These are phyloP conservation scores for Microtus pennsylvanicus DNA, from an alignment of 2,113 vertebrate species.

Conservation along the genomic window DNA sequence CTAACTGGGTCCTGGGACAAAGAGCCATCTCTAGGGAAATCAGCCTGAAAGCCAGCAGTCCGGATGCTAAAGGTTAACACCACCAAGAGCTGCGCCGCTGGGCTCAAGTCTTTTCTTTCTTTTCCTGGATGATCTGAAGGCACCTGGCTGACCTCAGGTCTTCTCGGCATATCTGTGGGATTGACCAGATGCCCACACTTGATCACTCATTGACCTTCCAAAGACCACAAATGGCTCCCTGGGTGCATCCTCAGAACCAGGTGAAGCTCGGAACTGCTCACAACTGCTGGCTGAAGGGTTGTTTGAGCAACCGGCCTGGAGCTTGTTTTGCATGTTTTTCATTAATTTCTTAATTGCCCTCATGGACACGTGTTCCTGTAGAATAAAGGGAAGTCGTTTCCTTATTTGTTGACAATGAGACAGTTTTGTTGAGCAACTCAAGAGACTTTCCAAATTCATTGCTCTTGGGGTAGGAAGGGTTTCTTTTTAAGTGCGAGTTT, in stretches of 20 bases:
- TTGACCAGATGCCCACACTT: neutral
- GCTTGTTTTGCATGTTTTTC: neutral
- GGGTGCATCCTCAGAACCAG: rapidly evolving
- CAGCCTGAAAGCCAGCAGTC: neutral
- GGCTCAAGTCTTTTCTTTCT: neutral
- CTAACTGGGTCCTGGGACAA: neutral
- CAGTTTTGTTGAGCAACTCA: neutral
- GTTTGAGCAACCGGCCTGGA: neutral
- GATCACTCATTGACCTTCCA: neutral
- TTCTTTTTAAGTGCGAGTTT: slow-evolving; percentile 36
- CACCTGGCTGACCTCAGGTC: neutral
- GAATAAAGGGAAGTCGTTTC: slow-evolving; percentile 16
- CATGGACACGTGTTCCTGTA: neutral
- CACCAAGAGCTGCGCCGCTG: neutral
- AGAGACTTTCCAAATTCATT: slow-evolving; percentile 32
- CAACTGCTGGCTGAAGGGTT: too few relatives aligned
- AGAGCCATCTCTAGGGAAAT: neutral
- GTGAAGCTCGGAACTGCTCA: neutral
- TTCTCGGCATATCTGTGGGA: neutral
- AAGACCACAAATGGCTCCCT: neutral
- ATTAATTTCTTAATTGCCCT: slow-evolving; percentile 57
- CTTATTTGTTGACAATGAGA: slow-evolving; percentile 36
- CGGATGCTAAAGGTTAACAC: neutral
- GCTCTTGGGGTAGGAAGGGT: neutral
- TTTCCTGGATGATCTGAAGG: neutral